These are phyloP conservation scores for Saturnia japonica DNA, from an alignment of 2,888 invertebrate genomes.

Conservation along the genomic window DNA sequence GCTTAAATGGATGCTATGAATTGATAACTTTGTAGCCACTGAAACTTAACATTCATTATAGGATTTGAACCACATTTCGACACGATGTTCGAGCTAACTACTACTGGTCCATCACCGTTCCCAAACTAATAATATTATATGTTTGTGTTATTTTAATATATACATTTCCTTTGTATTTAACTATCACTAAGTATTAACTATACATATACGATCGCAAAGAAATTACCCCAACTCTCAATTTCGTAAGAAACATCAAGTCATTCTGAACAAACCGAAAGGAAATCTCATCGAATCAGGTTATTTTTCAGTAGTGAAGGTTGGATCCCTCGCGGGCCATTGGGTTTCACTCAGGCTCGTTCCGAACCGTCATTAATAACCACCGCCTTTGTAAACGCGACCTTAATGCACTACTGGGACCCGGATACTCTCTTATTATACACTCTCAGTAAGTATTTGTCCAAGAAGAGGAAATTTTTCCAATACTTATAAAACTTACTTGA, in stretches of 20 bases:
- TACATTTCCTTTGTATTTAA: neutral
- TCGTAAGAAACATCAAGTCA: conserved; percentile 6
- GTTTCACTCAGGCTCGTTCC: conserved; percentile 39
- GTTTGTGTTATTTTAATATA: no score
- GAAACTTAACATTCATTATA: neutral
- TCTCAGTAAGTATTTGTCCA: conserved; percentile 8
- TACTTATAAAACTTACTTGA: neutral
- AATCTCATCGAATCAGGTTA: conserved; percentile 10
- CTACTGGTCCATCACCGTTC: no score
- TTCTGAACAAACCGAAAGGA: conserved; percentile 10
- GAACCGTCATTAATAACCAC: conserved; percentile 30
- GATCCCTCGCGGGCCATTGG: conserved; percentile 39
- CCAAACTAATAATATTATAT: no score
- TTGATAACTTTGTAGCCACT: neutral
- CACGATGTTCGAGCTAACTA: neutral
- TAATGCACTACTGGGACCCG: conserved; percentile 14
- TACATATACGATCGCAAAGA: neutral
- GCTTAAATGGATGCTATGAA: no score
- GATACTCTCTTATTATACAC: conserved; percentile 13
- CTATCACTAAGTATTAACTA: neutral
- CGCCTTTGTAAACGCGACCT: conserved; percentile 26
- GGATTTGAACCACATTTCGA: neutral
- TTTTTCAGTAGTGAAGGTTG: conserved; percentile 19
- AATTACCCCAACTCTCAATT: neutral
- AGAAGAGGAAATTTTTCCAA: conserved; percentile 10